Base-by-base conservation (phyloP, 1,140 invertebrate genomes). In the Drosophila rhopaloa region DNA sequence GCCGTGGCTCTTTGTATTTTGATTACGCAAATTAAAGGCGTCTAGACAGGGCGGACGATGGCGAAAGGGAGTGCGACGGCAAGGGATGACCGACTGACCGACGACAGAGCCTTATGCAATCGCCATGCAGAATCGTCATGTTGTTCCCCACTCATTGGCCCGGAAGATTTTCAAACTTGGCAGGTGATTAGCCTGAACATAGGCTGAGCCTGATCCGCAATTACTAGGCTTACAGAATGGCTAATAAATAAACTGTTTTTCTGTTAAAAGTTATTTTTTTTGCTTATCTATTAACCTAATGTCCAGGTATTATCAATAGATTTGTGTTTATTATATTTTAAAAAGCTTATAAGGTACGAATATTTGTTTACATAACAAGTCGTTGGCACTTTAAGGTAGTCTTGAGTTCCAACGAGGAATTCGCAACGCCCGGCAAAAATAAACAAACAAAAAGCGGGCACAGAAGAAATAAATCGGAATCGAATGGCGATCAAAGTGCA, bases 11-110 rank as follows among this genome's bases (percentile, higher is more conserved):
- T 84, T 86, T 86, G 78, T 82, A 63, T 83, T 86, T 88, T 86
- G 83, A 86, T 86, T 86, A 86, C 79, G 83, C 83, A 86, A 86
- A 88, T 88, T 86, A 77, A 86, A 86, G 75, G 76, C 83, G 83
- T 86, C 83, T 86, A 86, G 83, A 82, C 79, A 58, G 38, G 48
- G 43, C 57, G 71, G 43, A 37, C 63, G 63, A 40, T 27, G 27
- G 46, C 44, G 43, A 46, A 62, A 66, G 35, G 46, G 44, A 41
- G 16, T 13, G 27, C 11, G 11, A 29, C 16, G 1, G 10, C 14
- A 11, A 19, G 35, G 19, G 29, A 24, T 74, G 71, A 55, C 48
- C 73, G 59, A 76, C 60, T 65, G 53, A 76, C 53, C 72, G 53
- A 29, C 47, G 19, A 16, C 11, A 9, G 11, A 8, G 6, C 6